Evolutionary conservation across 2,888 invertebrate genomes (phyloP).

Genomic region (Parasteatoda lunata): DNA sequence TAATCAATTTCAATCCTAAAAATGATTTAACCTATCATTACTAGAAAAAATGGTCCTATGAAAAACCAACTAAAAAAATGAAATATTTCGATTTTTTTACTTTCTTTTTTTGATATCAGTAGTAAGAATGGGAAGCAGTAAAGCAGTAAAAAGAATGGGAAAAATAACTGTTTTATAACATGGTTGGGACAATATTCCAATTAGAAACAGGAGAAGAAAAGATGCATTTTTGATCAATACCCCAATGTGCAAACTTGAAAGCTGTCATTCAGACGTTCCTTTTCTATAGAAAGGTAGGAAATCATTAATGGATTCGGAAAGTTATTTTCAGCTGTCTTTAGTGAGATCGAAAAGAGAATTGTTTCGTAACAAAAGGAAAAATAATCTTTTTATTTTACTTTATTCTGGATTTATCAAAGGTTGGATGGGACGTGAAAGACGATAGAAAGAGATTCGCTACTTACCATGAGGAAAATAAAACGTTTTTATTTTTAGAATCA

Average conservation of each 20-base stretch:
- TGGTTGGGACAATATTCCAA: neutral
- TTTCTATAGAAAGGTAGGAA: conserved; percentile 24
- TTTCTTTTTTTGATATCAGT: no score
- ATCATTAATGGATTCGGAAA: conserved; percentile 34
- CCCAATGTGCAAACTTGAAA: conserved; percentile 16
- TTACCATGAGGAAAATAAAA: neutral
- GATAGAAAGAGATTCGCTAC: neutral
- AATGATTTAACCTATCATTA: no score
- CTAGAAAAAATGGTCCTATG: no score
- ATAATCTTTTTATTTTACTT: neutral
- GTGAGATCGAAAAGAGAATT: conserved; percentile 12
- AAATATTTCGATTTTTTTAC: no score
- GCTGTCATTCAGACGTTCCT: conserved; percentile 26
- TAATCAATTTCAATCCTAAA: no score
- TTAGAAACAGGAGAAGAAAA: neutral
- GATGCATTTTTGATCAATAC: conserved; percentile 5
- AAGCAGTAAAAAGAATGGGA: no score
- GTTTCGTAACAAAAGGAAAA: neutral
- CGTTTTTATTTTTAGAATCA: neutral
- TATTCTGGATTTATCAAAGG: neutral
- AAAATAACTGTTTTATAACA: neutral
- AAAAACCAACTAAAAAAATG: no score
- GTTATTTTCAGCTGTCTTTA: conserved; percentile 36
- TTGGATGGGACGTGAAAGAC: neutral
- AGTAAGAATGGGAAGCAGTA: no score